Base-by-base conservation (phyloP, 1,140 invertebrate species). In the Heliconius hewitsoni region DNA sequence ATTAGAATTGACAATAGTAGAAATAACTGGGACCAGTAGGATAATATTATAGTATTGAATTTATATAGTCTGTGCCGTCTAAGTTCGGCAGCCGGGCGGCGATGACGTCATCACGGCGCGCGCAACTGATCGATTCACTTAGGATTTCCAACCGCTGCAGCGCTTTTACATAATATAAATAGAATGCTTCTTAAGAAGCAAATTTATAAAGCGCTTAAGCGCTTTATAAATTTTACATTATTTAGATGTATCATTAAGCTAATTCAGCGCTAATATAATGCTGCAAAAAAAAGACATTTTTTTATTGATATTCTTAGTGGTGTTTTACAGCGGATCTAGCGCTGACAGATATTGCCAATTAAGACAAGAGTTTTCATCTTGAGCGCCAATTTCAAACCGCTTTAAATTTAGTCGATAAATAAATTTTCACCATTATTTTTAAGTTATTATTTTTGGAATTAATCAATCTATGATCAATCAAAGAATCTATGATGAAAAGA, bases 51-150 rank as follows among this genome's bases (percentile, higher is more conserved):
- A 66, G n/a, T 66, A 66, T 66, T 66, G 60, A 66, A 66, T 86
- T 75, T 86, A 86, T 86, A 86, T 87, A 86, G 86, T 89, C 85
- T 91, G 87, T 87, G 83, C 78, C 80, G 74, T 66, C 13, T 66
- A 66, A 30, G 60, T 66, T 66, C 60, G 60, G 60, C 60, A 66
- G 85, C 84, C 85, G 83, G 90, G 85, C 87, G 85, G 84, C 86
- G 82, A 78, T 94, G 91, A 94, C 92, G 91, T 94, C 91, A 92
- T 77, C 19, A 55, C n/a, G 84, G 92, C 92, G 92, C 92, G 92
- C 92, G 91, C 91, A 93, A 66, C 78, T 73, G 84, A 91, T 92
- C 88, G 90, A 92, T 92, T 85, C 82, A 60, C 73, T 78, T 80
- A 71, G 77, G 70, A 82, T 86, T 83, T 85, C 71, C 79, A 92